Base-by-base conservation (phyloP, 2,113 vertebrate genomes). In the Carassius gibelio region DNA sequence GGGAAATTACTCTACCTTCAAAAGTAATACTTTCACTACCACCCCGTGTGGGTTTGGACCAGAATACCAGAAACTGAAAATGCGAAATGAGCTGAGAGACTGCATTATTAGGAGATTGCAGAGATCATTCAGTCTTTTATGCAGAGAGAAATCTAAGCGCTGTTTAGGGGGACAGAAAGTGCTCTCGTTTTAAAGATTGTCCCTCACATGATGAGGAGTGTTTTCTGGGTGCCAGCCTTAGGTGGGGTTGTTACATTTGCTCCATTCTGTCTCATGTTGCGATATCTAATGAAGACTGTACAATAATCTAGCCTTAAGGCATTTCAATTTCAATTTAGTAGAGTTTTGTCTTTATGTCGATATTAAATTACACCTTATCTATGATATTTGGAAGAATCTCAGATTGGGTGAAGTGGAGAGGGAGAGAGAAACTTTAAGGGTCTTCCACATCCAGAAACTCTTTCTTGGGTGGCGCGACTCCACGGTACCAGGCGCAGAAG, bases 401-500 rank as follows among this genome's bases (percentile, higher is more conserved):
- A 91, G 94, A 94, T 93, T 89, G 93, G 93, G 92, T 85, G 91
- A 36, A 36, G 66, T 42, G 59, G 88, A 87, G 89, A 68, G 89
- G 89, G 69, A 23, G 72, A n/a, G 81, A 76, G 71, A 50, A 21
- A 15, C 19, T 91, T 92, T 97, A 99, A n/a, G 98, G 98, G 93
- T 99, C 97, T 93, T 99, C 97, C 0, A 96, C 95, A 71, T 99
- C 98, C 88, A 99, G 93, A 91, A 99, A 99, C 94, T 99, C 98
- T 90, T 98, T 97, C 93, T 99, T 99, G 89, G 98, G 98, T 45
- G 96, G 96, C 4, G 97, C 95, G 13, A 94, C 93, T 4, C 98
- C 98, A 0, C 97, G 96, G 92, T 99, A 99, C 98, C 98, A 99
- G 57, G 98, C 97, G 19, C 98, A 99, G 1, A 97, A 99, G 85